These are phyloP conservation scores for Pseudococcus jackbeardsleyi DNA, from an alignment of 2,888 invertebrate genomes.

Conservation along the genomic window DNA sequence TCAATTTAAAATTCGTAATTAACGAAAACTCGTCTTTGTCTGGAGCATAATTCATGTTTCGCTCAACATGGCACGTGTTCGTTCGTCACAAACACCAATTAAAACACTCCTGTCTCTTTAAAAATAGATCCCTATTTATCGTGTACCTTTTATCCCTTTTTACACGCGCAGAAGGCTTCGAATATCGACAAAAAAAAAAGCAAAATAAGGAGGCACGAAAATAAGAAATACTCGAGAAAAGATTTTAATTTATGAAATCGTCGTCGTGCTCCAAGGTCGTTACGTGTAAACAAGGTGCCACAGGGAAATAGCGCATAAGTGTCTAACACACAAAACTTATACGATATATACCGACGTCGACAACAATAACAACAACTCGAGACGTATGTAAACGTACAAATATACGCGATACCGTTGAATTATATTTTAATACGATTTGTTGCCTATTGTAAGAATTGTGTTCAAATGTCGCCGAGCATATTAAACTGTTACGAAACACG, in stretches of 20 bases:
- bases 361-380: neutral
- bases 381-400: neutral
- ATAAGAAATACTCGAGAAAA: neutral
- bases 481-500: slow-evolving; percentile 28
- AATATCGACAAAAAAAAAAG: neutral
- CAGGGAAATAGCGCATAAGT: slow-evolving; percentile 11
- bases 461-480: slow-evolving; percentile 23
- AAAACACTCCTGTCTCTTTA: too few species aligned
- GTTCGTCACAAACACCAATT: too few species aligned
- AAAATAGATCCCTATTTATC: too few species aligned
- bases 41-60: too few species aligned
- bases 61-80: too few species aligned
- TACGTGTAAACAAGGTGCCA: slow-evolving; percentile 15
- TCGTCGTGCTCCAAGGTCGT: slow-evolving; percentile 31
- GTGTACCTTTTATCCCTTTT: too few species aligned
- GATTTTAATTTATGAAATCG: slow-evolving; percentile 43
- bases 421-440: slow-evolving; percentile 28
- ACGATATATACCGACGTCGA: neutral
- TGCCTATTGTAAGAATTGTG: slow-evolving; percentile 7
- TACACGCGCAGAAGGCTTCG: neutral
- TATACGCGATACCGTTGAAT: slow-evolving; percentile 22
- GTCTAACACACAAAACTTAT: neutral
- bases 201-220: neutral
- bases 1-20: too few species aligned
- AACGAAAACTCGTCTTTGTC: too few species aligned